A percentile compares a stretch with the other conserved stretches of the same genome.
Conservation (phyloP, 2,113 vertebrate genomes). For the Cephalopholis sonnerati region DNA sequence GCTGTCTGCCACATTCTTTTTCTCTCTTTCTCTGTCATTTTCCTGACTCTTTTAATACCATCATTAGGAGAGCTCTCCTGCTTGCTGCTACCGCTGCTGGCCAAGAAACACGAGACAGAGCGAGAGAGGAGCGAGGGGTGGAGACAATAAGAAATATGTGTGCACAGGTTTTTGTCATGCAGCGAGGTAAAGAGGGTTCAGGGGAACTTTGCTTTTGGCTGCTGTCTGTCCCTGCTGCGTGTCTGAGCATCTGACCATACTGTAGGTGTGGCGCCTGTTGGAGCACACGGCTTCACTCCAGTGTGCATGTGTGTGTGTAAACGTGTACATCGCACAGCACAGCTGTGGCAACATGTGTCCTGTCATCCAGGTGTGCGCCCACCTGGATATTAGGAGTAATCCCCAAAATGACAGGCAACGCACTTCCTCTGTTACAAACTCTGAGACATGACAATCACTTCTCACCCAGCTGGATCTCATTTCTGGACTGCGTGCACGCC, state of each 20-base stretch:
- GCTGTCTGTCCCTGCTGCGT: constrained; percentile 5
- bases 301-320: not conserved
- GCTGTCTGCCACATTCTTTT: constrained; percentile 74
- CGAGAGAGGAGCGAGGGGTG: constrained; percentile 32
- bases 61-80: constrained; percentile 79
- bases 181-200: constrained; percentile 29
- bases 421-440: constrained; percentile 30
- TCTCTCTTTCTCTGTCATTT: constrained; percentile 75
- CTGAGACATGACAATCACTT: constrained; percentile 10
- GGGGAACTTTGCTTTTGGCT: constrained; percentile 5
- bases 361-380: constrained; percentile 66
- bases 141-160: constrained; percentile 54
- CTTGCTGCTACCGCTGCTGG: constrained; percentile 68
- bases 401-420: constrained; percentile 33
- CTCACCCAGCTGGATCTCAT: constrained; percentile 37
- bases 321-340: not conserved
- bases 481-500: constrained; percentile 7
- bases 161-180: constrained; percentile 45
- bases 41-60: constrained; percentile 74
- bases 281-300: not conserved
- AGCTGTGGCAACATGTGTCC: constrained; percentile 20
- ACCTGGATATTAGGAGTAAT: constrained; percentile 53
- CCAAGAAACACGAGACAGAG: constrained; percentile 64
- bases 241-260: not conserved
- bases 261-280: not conserved